Percentiles rank a stretch among this genome's conserved stretches.
Evolutionary conservation across 2,888 invertebrate species (phyloP).

Genomic region (Perdita meconis): DNA sequence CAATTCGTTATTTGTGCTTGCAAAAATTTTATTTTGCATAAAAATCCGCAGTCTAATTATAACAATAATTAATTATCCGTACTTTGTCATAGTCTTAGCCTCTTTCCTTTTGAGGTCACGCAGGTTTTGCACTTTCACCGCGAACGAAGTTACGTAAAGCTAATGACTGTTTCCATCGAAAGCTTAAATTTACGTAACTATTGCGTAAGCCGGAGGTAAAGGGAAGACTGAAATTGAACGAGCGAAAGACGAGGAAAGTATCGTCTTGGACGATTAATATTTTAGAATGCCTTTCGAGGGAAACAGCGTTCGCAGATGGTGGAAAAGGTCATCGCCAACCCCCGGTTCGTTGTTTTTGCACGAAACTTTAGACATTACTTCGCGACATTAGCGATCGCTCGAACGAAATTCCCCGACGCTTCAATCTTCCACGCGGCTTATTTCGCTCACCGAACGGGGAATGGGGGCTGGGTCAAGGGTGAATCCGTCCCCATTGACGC

Average conservation of each 20-base stretch:
- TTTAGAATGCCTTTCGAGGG: neutral
- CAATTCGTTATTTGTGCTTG: too few relatives aligned
- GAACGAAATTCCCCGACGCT: slow-evolving; percentile 14
- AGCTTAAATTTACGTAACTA: neutral
- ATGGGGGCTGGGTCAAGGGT: slow-evolving; percentile 32
- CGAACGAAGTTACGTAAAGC: neutral
- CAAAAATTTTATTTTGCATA: too few relatives aligned
- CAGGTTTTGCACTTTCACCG: neutral
- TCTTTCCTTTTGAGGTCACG: neutral
- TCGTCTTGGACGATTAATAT: neutral
- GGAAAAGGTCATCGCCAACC: neutral
- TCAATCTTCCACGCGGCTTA: neutral
- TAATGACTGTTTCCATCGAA: neutral
- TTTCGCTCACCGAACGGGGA: neutral
- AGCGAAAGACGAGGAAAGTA: neutral
- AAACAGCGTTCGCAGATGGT: neutral
- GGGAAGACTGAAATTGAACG: neutral
- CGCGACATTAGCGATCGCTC: neutral
- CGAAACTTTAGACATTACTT: neutral
- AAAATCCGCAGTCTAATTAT: too few relatives aligned
- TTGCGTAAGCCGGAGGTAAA: neutral
- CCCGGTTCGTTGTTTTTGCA: neutral
- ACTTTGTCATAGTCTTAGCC: too few relatives aligned
- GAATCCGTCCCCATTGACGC: neutral
- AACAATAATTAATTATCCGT: too few relatives aligned